Conservation (phyloP, 2,113 vertebrate genomes). For the Pipa parva region DNA sequence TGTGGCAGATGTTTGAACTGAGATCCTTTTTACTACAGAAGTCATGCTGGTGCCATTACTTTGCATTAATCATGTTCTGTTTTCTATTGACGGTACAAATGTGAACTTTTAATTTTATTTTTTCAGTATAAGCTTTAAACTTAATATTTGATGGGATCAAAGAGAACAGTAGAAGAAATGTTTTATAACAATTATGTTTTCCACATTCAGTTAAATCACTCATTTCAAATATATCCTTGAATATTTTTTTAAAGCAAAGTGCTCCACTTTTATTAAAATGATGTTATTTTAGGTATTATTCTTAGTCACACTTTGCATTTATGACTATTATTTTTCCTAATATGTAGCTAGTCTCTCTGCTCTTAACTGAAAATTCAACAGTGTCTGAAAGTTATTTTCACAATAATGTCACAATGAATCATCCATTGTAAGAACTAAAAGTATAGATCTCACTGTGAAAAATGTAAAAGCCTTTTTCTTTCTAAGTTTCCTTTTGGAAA, state of each 20-base stretch:
- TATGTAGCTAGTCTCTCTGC: not conserved
- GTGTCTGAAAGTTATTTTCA: not conserved
- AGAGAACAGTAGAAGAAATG: not conserved
- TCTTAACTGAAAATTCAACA: not conserved
- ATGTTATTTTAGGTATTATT: not conserved
- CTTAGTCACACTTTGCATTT: not conserved
- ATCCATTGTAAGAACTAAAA: not conserved
- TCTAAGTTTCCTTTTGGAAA: too few species aligned
- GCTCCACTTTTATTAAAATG: not conserved
- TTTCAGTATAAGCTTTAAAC: not conserved
- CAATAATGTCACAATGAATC: not conserved
- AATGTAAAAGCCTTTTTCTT: too few species aligned
- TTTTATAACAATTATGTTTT: not conserved
- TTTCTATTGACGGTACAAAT: not conserved
- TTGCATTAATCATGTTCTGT: not conserved
- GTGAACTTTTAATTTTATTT: not conserved
- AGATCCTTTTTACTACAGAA: slow-evolving; percentile 10
- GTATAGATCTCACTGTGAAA: too few species aligned
- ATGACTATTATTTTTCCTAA: not conserved
- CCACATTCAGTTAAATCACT: not conserved
- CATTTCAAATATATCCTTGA: not conserved
- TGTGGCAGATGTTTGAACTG: not conserved
- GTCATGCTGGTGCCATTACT: slow-evolving; percentile 17
- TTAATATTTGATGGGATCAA: not conserved
- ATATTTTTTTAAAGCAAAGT: not conserved